Evolutionary conservation across 2,797 vertebrate species (phyloP).

Genomic region (Helostoma temminkii): DNA sequence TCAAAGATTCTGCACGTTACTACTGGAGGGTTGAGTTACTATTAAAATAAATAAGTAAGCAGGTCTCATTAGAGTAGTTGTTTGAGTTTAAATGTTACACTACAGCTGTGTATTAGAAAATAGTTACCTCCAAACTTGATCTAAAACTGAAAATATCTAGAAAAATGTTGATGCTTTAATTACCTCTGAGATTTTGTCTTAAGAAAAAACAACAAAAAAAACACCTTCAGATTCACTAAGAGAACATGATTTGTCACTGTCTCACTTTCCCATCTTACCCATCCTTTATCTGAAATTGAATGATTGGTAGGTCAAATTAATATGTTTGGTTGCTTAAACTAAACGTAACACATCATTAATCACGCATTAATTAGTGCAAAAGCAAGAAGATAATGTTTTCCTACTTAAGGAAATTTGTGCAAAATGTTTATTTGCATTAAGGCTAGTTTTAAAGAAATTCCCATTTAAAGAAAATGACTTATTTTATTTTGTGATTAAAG

Average conservation of each 20-base stretch:
- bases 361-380: conserved; percentile 13
- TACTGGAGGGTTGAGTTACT: background rate
- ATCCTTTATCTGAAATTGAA: conserved; percentile 14
- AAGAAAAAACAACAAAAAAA: conserved; percentile 9
- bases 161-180: background rate
- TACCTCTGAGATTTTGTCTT: background rate
- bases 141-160: background rate
- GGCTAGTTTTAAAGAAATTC: background rate
- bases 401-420: background rate
- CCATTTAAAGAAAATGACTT: background rate
- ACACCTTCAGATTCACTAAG: background rate
- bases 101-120: background rate
- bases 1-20: background rate
- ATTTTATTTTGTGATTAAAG: background rate
- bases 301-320: conserved; percentile 32
- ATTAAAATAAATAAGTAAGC: conserved; percentile 1
- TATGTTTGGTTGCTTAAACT: conserved; percentile 14
- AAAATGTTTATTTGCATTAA: background rate
- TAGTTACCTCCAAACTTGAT: background rate
- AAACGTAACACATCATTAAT: conserved; percentile 30
- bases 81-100: background rate
- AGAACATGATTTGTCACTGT: conserved; percentile 21
- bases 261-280: conserved; percentile 10
- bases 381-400: no score
- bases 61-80: background rate